Evolutionary conservation across 2,113 vertebrate species (phyloP).

Genomic region (human): GRCh38 chr1:212472501-212473000

Average conservation of each 20-base stretch:
- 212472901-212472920: neutral
- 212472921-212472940: fast-evolving
- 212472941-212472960: neutral
- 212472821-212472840: neutral
- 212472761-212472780: neutral
- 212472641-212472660: neutral
- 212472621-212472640: neutral
- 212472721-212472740: neutral
- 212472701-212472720: neutral
- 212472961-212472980: neutral
- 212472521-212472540: neutral
- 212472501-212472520: neutral
- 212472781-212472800: neutral
- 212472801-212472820: neutral
- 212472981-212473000: neutral
- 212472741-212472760: neutral
- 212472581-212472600: neutral
- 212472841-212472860: neutral
- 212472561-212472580: neutral
- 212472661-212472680: neutral
- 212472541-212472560: neutral
- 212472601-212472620: neutral
- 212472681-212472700: neutral
- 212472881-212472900: neutral
- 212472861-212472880: neutral